Evolutionary conservation across 53 echinoderm and acorn worm species (phyloP).

Genomic region (Astropecten irregularis): DNA sequence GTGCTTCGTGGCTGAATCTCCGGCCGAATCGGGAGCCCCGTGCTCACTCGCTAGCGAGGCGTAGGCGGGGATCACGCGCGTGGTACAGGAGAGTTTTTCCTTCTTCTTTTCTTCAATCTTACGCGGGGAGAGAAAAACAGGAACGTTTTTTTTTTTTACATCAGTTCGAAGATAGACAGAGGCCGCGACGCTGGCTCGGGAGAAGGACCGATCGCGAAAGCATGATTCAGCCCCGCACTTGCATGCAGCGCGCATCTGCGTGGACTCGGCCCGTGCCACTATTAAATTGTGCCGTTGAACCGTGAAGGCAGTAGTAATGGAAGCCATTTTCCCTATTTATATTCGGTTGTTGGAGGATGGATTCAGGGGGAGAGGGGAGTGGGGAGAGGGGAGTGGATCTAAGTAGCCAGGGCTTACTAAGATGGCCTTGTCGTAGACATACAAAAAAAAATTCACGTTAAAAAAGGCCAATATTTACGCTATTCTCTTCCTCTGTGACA

Average conservation of each 20-base stretch:
- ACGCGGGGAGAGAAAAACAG: no score
- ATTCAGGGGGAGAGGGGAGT: no score
- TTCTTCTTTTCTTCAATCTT: no score
- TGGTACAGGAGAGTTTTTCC: neutral
- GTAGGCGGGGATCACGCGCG: neutral
- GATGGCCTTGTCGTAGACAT: no score
- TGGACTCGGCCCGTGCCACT: constrained; percentile 15
- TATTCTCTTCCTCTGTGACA: no score
- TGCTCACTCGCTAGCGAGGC: neutral
- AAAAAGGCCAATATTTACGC: no score
- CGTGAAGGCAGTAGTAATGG: constrained; percentile 39
- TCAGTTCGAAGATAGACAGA: no score
- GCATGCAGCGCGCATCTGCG: constrained; percentile 6
- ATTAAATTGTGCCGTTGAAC: constrained; percentile 48
- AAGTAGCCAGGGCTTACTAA: constrained; percentile 6
- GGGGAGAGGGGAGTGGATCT: constrained; percentile 18
- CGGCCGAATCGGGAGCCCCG: neutral
- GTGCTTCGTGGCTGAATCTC: constrained; percentile 51
- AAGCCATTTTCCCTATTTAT: constrained; percentile 52
- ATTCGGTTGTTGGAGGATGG: constrained; percentile 33
- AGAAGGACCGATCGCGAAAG: neutral
- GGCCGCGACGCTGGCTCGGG: neutral
- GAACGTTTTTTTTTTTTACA: no score
- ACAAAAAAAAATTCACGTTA: no score
- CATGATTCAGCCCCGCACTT: neutral